Conservation (phyloP, 2,113 vertebrate genomes). For the Kobus ellipsiprymnus region DNA sequence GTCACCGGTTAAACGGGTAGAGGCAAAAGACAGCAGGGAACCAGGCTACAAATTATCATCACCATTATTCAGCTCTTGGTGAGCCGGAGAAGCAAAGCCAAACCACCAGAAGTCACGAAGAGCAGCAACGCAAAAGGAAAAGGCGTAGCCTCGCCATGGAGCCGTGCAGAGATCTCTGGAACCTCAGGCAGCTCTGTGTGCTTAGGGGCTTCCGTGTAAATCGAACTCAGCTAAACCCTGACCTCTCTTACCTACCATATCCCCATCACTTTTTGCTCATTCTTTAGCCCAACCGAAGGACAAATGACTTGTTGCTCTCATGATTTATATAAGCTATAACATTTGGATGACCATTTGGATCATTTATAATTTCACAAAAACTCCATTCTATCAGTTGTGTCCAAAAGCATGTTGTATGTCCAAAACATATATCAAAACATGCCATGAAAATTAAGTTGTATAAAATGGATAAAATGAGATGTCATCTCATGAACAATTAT, state of each 20-base stretch:
- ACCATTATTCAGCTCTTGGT: background rate
- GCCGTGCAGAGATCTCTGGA: background rate
- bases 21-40: background rate
- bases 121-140: background rate
- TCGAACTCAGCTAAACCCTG: background rate
- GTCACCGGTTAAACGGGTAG: background rate
- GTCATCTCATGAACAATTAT: background rate
- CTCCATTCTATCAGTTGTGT: background rate
- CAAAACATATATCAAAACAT: background rate
- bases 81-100: background rate
- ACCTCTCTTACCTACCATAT: background rate
- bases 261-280: background rate
- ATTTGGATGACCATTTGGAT: background rate
- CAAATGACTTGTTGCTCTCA: background rate
- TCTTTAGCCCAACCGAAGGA: background rate
- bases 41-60: background rate
- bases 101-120: background rate
- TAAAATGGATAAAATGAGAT: background rate
- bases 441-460: background rate
- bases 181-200: background rate
- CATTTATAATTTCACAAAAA: background rate
- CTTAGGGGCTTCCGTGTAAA: accelerated
- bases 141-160: accelerated
- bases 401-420: background rate
- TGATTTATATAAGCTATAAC: background rate